Percentiles rank a stretch among this genome's conserved stretches.
Conservation (phyloP, 2,113 vertebrate species). For the Prunella fulvescens region DNA sequence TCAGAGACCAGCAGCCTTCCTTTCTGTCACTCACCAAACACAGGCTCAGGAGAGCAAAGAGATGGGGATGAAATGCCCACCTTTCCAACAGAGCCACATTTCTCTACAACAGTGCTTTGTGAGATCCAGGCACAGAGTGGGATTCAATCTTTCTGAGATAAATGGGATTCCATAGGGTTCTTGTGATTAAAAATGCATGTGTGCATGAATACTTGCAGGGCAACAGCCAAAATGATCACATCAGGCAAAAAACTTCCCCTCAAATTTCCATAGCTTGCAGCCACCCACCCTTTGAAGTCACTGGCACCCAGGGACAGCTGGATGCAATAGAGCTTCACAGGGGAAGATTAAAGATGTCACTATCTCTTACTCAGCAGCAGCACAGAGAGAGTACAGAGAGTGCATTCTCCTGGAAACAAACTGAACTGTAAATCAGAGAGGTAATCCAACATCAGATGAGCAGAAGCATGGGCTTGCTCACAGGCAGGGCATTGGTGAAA, state of each 20-base stretch:
- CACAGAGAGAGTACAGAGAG: neutral
- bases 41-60: neutral
- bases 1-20: neutral
- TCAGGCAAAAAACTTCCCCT: neutral
- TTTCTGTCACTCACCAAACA: fast-evolving
- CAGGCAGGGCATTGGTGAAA: neutral
- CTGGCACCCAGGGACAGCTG: neutral
- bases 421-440: neutral
- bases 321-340: neutral
- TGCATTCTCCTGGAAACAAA: neutral
- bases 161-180: neutral
- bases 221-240: neutral
- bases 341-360: neutral
- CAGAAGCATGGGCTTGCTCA: neutral
- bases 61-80: fast-evolving
- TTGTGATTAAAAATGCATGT: neutral
- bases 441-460: neutral
- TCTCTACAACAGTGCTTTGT: fast-evolving
- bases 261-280: neutral
- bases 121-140: neutral
- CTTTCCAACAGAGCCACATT: neutral
- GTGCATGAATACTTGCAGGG: neutral
- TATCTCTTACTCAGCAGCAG: neutral
- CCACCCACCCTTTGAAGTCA: fast-evolving
- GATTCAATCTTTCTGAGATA: neutral